Evolutionary conservation across 2,888 invertebrate species (phyloP).

Genomic region (Drosophila subsilvestris): DNA sequence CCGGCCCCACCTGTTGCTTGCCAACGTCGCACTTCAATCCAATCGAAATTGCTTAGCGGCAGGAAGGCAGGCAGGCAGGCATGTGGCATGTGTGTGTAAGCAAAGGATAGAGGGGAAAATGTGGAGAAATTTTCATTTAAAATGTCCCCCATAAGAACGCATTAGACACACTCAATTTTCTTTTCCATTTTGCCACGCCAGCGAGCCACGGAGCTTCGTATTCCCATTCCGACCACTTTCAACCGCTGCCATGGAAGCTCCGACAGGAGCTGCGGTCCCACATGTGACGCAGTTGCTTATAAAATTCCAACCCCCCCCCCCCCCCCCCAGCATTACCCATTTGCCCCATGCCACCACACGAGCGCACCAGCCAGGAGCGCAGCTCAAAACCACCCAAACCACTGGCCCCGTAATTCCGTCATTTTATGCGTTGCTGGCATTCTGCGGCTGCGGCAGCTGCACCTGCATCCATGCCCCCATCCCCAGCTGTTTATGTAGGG

Average conservation of each 20-base stretch:
- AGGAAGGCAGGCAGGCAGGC: constrained; percentile 46
- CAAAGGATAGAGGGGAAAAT: not conserved
- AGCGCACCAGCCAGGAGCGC: not conserved
- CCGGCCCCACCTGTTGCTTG: constrained; percentile 56
- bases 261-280: constrained; percentile 26
- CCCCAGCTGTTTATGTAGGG: constrained; percentile 47
- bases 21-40: constrained; percentile 32
- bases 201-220: too few species aligned
- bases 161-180: constrained; percentile 79
- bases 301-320: constrained; percentile 35
- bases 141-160: constrained; percentile 76
- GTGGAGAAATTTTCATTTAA: constrained; percentile 71
- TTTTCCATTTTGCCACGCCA: constrained; percentile 60
- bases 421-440: constrained; percentile 51
- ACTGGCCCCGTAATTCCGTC: constrained; percentile 29
- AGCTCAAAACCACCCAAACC: constrained; percentile 3
- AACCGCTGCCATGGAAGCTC: constrained; percentile 13
- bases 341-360: not conserved
- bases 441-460: constrained; percentile 41
- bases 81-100: not conserved
- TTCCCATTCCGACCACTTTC: constrained; percentile 4
- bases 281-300: constrained; percentile 47
- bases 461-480: not conserved
- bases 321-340: constrained; percentile 31
- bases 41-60: constrained; percentile 45